phyloP scores from a whole-genome alignment of 2,797 vertebrate genomes.

The Enteromius radiatus region DNA sequence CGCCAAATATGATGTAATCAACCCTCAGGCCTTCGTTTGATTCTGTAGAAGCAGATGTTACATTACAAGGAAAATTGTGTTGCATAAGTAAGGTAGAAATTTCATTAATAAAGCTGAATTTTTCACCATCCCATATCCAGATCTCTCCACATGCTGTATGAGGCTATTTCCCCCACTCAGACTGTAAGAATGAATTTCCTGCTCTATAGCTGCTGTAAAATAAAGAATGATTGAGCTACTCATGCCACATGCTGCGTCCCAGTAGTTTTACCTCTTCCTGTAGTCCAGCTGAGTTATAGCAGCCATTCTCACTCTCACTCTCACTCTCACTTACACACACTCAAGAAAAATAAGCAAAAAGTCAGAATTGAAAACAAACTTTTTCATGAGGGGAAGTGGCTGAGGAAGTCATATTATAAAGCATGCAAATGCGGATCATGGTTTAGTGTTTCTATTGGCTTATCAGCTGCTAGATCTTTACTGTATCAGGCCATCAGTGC shows the following conservation, averaged over 20 bases:
- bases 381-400: slow-evolving; percentile 32
- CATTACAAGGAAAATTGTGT: background rate
- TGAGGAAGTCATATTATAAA: slow-evolving; percentile 44
- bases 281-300: slow-evolving; percentile 14
- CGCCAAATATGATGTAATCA: slow-evolving; percentile 27
- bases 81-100: background rate
- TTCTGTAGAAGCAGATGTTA: slow-evolving; percentile 1
- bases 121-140: background rate
- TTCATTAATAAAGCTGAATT: background rate
- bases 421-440: slow-evolving; percentile 29
- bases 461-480: slow-evolving; percentile 28
- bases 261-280: slow-evolving; percentile 30
- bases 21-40: background rate
- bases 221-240: slow-evolving; percentile 17
- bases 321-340: slow-evolving; percentile 48
- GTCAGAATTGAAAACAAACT: slow-evolving; percentile 43
- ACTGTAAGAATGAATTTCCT: slow-evolving; percentile 15
- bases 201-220: slow-evolving; percentile 34
- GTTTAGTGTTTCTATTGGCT: slow-evolving; percentile 55
- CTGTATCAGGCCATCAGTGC: slow-evolving; percentile 46
- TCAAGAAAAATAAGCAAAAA: slow-evolving; percentile 48
- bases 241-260: slow-evolving; percentile 1
- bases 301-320: slow-evolving; percentile 9
- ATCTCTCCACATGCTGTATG: background rate
- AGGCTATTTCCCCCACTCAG: background rate